Conservation (phyloP, 2,113 vertebrate species). For the Turdus rufiventris region DNA sequence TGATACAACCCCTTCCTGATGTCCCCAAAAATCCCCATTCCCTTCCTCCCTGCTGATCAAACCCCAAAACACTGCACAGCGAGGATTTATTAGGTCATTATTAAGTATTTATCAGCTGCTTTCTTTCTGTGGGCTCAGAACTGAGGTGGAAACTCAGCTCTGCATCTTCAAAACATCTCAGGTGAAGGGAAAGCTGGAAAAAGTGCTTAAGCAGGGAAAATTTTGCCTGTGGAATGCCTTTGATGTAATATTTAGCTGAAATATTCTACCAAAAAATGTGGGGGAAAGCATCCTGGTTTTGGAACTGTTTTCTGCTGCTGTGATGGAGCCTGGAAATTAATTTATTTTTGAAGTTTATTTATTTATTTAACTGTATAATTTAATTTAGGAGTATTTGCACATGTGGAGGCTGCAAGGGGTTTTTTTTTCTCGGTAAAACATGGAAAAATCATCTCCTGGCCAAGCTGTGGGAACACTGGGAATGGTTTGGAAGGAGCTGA, state of each 20-base stretch:
- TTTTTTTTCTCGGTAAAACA: not conserved
- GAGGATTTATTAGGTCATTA: not conserved
- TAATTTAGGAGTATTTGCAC: not conserved
- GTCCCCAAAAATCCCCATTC: not conserved
- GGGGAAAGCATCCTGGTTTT: not conserved
- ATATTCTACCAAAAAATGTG: not conserved
- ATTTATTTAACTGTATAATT: not conserved
- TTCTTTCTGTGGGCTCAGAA: not conserved
- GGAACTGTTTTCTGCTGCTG: not conserved
- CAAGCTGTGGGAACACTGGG: not conserved
- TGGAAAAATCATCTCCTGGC: not conserved
- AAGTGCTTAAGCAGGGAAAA: not conserved
- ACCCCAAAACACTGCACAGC: rapidly evolving
- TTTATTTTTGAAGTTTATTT: not conserved
- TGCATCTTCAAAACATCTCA: not conserved
- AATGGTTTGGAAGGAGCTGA: not conserved
- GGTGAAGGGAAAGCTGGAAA: not conserved
- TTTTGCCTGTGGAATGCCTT: not conserved
- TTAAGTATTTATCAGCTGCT: not conserved
- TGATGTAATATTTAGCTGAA: not conserved
- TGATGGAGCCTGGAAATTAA: not conserved
- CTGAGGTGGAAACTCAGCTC: not conserved
- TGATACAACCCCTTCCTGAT: not conserved
- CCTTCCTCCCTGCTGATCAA: not conserved
- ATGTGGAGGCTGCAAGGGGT: not conserved